Conservation (phyloP, 2,888 invertebrate species). For the Gortyna flavago region DNA sequence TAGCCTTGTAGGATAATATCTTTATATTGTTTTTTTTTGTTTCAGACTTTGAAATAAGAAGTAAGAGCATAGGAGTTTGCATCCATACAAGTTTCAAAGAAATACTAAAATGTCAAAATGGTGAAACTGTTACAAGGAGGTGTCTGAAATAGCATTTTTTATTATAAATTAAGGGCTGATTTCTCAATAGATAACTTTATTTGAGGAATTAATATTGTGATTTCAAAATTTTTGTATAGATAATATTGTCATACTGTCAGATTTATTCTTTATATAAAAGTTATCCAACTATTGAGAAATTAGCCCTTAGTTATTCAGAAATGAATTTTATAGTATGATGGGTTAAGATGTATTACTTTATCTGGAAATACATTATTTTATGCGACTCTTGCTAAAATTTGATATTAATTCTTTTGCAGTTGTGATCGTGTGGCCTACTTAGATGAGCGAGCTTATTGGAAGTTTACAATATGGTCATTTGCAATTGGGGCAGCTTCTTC, state of each 20-base stretch:
- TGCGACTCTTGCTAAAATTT: background rate
- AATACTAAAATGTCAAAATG: conserved; percentile 94
- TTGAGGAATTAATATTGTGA: too few species aligned
- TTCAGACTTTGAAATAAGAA: conserved; percentile 94
- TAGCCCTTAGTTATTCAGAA: too few species aligned
- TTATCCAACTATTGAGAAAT: too few species aligned
- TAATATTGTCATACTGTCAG: too few species aligned
- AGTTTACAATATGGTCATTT: conserved; percentile 94
- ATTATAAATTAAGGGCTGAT: background rate
- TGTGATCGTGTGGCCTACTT: conserved; percentile 96
- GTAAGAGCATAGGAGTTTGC: conserved; percentile 95
- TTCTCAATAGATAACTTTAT: too few species aligned
- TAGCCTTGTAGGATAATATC: background rate
- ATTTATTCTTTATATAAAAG: too few species aligned
- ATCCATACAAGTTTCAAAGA: conserved; percentile 96
- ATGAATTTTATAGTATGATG: background rate
- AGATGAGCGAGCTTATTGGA: conserved; percentile 96
- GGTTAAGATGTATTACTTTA: background rate
- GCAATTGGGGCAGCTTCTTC: conserved; percentile 91
- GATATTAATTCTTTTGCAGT: conserved; percentile 87
- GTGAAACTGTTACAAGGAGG: conserved; percentile 95
- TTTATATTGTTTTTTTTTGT: conserved; percentile 1
- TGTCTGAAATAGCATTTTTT: conserved; percentile 70
- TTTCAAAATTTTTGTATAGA: too few species aligned
- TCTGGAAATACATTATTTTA: background rate